A percentile compares a stretch with the other conserved stretches of the same genome.
These are phyloP conservation scores for Zophobas atratus DNA, from an alignment of 1,140 invertebrate genomes.

Conservation along the genomic window DNA sequence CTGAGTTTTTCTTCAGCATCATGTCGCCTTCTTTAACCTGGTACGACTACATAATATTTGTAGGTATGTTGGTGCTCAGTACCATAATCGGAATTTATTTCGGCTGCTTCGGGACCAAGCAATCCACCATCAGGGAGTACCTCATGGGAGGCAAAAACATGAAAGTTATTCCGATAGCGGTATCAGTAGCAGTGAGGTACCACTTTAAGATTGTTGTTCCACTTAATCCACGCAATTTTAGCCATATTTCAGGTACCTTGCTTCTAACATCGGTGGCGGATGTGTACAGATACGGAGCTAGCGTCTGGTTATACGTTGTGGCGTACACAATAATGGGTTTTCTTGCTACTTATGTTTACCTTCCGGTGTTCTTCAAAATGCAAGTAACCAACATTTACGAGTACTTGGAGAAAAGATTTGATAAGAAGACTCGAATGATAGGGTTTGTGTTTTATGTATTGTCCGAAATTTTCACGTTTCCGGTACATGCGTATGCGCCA, in stretches of 20 bases:
- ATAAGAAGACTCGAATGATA: conserved; percentile 73
- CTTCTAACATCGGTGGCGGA: conserved; percentile 84
- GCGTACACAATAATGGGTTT: not conserved
- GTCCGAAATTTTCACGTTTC: conserved; percentile 73
- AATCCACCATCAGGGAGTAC: conserved; percentile 81
- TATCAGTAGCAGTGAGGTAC: conserved; percentile 49
- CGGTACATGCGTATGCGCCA: conserved; percentile 77
- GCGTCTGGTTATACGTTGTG: conserved; percentile 70
- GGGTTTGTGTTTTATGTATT: conserved; percentile 78
- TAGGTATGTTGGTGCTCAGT: conserved; percentile 75
- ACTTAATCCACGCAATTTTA: conserved; percentile 73
- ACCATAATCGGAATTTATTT: conserved; percentile 84
- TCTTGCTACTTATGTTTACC: conserved; percentile 67
- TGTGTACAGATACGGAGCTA: conserved; percentile 81
- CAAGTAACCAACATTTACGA: conserved; percentile 80
- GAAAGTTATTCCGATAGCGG: conserved; percentile 48
- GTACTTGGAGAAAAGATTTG: conserved; percentile 81
- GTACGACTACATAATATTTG: conserved; percentile 78
- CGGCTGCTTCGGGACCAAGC: conserved; percentile 80
- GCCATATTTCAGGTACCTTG: conserved; percentile 84
- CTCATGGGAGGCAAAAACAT: conserved; percentile 76
- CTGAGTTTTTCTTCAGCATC: not conserved
- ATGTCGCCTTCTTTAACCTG: conserved; percentile 48
- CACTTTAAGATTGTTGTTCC: not conserved
- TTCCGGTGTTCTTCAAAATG: conserved; percentile 80